Evolutionary conservation across 2,113 vertebrate genomes (phyloP), one percentile per base, ranked within the genome.

Genomic region (Sturnus vulgaris): DNA sequence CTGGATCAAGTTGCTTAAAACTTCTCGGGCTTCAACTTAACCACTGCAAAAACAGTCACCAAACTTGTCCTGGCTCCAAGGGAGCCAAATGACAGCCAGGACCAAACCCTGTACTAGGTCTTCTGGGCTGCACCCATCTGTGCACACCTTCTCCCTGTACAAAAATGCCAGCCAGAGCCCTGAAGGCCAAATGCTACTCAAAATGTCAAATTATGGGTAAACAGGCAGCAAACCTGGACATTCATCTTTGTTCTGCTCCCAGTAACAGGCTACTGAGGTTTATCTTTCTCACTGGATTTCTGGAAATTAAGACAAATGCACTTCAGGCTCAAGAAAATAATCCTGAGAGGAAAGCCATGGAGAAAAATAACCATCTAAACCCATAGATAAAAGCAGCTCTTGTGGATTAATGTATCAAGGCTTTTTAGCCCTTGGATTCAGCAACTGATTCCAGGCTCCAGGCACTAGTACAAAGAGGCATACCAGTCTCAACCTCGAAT

Each of bases 291-390:
- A 90, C 37, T 0, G 15, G 83, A 92, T 96, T 95, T 97, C 91
- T 93, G 75, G 57, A 97, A 95, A 96, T 95, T 69, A 93, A 97
- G 96, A 96, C 95, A 96, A 97, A 91, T 92, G 90, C 87, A 95
- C 82, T 96, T 95, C 65, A 80, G 65, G 76, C 82, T 91, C 66
- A 95, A 92, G 88, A 86, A 97, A 97, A 96, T 97, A 97, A 97
- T 95, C 93, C 93, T 55, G 68, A 81, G 89, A 93, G 96, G 76
- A 96, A 93, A 91, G 60, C 59, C 60, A 82, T 5, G 42, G 93
- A 94, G 94, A 93, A 93, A 96, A 93, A 96, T 71, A 95, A 94
- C 47, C 65, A 88, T 53, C 85, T 91, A 93, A 97, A 92, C 82
- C 70, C 59, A 66, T 8, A 95, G 92, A 94, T 90, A 95, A 95